Percentiles rank a stretch among this genome's conserved stretches.
Conservation (phyloP, 2,113 vertebrate species). For the Apteryx owenii region DNA sequence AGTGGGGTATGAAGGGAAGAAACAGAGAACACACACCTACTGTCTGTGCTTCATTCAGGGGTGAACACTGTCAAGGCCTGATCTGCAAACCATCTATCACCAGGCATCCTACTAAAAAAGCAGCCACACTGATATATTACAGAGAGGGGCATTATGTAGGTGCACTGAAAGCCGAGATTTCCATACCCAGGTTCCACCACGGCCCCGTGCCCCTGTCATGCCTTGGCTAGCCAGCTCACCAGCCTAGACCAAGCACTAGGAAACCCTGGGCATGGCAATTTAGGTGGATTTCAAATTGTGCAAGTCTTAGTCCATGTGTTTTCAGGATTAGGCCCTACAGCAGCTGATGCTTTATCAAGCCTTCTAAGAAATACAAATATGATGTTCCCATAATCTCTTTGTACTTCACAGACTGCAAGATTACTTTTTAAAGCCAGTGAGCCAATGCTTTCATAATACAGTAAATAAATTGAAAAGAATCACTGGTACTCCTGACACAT, state of each 20-base stretch:
- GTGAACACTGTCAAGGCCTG: neutral
- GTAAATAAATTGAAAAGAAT: neutral
- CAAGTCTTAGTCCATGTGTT: neutral
- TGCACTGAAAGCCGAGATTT: neutral
- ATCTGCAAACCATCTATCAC: rapidly evolving
- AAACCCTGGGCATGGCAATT: neutral
- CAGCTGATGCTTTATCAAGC: neutral
- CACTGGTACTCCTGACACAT: neutral
- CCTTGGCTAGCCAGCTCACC: neutral
- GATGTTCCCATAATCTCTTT: neutral
- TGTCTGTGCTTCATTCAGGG: neutral
- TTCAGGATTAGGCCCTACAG: neutral
- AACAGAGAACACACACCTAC: rapidly evolving
- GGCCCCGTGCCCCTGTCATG: too few species aligned
- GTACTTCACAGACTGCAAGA: neutral
- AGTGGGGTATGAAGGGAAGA: neutral
- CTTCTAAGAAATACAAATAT: neutral
- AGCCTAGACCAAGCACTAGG: neutral
- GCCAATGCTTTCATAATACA: neutral
- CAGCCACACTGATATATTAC: neutral
- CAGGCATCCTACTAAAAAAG: neutral
- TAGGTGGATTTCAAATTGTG: neutral
- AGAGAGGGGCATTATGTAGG: neutral
- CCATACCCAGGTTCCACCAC: neutral
- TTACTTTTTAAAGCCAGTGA: neutral